These are phyloP conservation scores for Tragelaphus strepsiceros DNA, from an alignment of 2,113 vertebrate species.

Conservation along the genomic window DNA sequence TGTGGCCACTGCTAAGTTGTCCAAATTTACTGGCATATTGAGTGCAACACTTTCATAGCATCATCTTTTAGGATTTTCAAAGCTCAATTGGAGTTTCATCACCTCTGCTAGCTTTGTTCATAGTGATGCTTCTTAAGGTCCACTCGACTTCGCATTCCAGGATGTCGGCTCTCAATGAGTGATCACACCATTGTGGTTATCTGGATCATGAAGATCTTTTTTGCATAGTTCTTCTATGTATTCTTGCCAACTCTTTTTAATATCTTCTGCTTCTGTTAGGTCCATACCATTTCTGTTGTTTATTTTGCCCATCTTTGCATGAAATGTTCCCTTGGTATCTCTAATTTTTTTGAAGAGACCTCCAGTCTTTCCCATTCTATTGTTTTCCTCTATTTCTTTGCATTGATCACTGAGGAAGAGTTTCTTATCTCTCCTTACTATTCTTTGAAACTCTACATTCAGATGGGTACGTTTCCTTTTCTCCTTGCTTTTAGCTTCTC, in stretches of 20 bases:
- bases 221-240: not conserved
- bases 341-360: not conserved
- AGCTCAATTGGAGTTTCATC: not conserved
- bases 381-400: not conserved
- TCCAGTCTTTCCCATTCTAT: not conserved
- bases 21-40: not conserved
- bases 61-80: not conserved
- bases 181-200: not conserved
- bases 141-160: not conserved
- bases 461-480: not conserved
- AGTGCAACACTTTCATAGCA: not conserved
- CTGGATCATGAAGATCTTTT: not conserved
- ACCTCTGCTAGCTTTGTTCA: not conserved
- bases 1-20: not conserved
- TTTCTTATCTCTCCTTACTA: not conserved
- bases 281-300: not conserved
- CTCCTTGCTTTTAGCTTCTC: not conserved
- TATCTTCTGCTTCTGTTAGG: not conserved
- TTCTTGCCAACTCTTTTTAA: not conserved
- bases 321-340: not conserved
- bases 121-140: not conserved
- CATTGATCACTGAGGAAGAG: not conserved
- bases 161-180: not conserved
- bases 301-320: not conserved
- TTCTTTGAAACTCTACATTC: not conserved